Conservation (phyloP, 2,888 invertebrate genomes). For the Chydorus sphaericus region DNA sequence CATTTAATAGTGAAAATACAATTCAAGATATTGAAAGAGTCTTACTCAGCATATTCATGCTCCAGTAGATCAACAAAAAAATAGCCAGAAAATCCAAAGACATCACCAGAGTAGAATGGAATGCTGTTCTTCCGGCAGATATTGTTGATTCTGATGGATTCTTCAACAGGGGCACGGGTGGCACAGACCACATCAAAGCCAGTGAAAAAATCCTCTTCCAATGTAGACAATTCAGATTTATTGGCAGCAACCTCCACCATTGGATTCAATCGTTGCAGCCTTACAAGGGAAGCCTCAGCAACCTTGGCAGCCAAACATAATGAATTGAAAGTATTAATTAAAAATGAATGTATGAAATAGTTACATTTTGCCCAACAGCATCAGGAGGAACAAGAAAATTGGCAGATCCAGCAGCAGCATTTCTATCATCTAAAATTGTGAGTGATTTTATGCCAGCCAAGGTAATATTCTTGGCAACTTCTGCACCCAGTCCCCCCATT, state of each 20-base stretch:
- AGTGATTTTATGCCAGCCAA: constrained; percentile 82
- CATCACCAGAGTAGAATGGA: constrained; percentile 78
- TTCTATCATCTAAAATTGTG: constrained; percentile 62
- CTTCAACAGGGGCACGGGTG: constrained; percentile 53
- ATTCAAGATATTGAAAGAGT: constrained; percentile 19
- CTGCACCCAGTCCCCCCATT: constrained; percentile 78
- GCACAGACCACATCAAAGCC: constrained; percentile 71
- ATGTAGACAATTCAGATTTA: constrained; percentile 36
- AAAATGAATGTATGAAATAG: no score
- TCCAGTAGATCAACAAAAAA: constrained; percentile 75
- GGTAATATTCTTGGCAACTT: constrained; percentile 90
- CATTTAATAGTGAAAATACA: constrained; percentile 2
- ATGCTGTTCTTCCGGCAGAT: constrained; percentile 56
- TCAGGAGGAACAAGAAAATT: constrained; percentile 68
- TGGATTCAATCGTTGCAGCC: constrained; percentile 77
- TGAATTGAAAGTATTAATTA: not conserved
- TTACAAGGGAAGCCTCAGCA: constrained; percentile 61
- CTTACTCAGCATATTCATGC: constrained; percentile 66
- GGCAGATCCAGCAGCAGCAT: constrained; percentile 57
- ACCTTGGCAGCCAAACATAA: constrained; percentile 38
- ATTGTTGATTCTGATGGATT: constrained; percentile 56
- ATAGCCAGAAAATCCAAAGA: constrained; percentile 86
- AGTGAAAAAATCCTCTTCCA: constrained; percentile 52
- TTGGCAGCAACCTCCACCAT: constrained; percentile 63
- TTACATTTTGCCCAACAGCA: constrained; percentile 59